Conservation (phyloP, 2,113 vertebrate species). For the Macquaria ambigua region DNA sequence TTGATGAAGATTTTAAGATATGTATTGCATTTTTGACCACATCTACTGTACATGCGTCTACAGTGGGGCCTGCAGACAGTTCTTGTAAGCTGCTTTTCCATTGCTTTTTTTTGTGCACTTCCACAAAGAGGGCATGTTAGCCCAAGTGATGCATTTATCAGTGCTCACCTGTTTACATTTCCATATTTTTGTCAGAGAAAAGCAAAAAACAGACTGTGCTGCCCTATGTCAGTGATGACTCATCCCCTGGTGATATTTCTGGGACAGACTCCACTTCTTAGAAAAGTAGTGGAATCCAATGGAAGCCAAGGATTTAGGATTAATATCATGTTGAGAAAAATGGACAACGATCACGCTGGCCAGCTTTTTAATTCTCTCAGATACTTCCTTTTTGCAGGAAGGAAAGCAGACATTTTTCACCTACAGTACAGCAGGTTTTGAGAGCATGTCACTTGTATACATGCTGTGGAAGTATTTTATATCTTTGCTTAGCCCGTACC, state of each 20-base stretch:
- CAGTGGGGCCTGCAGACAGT: background rate
- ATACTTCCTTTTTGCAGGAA: background rate
- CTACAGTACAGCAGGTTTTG: background rate
- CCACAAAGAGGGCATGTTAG: background rate
- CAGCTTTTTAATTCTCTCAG: background rate
- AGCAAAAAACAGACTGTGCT: background rate
- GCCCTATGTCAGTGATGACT: background rate
- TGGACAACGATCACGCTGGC: background rate
- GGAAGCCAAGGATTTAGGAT: background rate
- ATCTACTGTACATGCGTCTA: background rate
- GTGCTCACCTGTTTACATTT: background rate
- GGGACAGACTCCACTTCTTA: background rate
- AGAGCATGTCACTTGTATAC: conserved; percentile 8
- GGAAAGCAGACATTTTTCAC: background rate
- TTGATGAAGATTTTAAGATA: background rate
- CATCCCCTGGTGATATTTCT: background rate
- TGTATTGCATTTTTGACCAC: background rate
- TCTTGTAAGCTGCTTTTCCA: background rate
- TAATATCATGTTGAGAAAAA: conserved; percentile 13
- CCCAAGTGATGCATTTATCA: background rate
- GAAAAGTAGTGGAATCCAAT: background rate
- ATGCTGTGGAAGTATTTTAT: background rate
- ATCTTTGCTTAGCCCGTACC: background rate
- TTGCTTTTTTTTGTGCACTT: background rate
- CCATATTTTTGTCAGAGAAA: background rate